These are phyloP conservation scores for Orthosia incerta DNA, from an alignment of 2,888 invertebrate species.

Conservation along the genomic window DNA sequence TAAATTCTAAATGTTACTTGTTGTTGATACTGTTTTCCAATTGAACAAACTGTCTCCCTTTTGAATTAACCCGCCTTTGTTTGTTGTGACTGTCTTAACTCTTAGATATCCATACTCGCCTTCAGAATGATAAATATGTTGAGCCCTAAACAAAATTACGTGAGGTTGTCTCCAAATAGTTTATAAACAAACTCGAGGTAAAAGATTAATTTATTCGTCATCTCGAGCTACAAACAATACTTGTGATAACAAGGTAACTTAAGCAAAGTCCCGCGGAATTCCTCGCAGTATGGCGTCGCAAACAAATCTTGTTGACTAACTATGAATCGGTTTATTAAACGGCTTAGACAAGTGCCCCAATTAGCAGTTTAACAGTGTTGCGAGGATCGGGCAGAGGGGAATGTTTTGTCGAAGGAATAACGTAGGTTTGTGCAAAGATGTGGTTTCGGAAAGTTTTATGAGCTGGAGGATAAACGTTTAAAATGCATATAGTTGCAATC, in stretches of 20 bases:
- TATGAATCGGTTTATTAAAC: conserved; percentile 59
- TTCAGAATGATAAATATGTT: conserved; percentile 36
- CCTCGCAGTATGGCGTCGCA: conserved; percentile 14
- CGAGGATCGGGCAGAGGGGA: background rate
- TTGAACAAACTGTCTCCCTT: too few species aligned
- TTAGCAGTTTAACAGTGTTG: conserved; percentile 31
- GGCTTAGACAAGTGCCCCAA: conserved; percentile 45
- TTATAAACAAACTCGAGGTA: conserved; percentile 39
- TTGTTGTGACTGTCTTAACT: background rate
- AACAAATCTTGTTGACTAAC: conserved; percentile 59
- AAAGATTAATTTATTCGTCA: conserved; percentile 46
- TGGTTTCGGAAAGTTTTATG: background rate
- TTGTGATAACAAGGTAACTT: conserved; percentile 54
- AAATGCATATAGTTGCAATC: too few species aligned
- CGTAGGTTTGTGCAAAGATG: background rate
- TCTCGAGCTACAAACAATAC: conserved; percentile 43
- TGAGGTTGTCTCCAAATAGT: conserved; percentile 38
- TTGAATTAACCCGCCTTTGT: background rate
- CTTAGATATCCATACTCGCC: background rate
- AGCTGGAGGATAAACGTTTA: too few species aligned
- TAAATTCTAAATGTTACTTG: too few species aligned
- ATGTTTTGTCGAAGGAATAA: background rate
- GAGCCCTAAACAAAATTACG: conserved; percentile 35
- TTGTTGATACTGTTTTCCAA: too few species aligned
- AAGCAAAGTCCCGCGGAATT: conserved; percentile 29